Conservation (phyloP, 37 sponge, comb jelly and placozoan genomes). For the Petrosia ficiformis region DNA sequence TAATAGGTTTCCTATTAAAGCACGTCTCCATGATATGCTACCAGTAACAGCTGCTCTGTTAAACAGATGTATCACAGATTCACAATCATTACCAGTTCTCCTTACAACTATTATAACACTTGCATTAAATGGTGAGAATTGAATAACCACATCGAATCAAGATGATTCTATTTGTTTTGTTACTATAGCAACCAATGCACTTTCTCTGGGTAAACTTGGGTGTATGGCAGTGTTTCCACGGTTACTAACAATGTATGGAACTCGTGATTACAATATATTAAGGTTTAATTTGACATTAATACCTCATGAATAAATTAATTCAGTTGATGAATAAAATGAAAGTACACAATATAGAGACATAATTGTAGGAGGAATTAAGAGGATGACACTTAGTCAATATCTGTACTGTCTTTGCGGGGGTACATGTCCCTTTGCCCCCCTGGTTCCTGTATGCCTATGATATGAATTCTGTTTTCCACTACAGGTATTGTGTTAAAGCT, state of each 20-base stretch:
- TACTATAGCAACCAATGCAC: conserved; percentile 22
- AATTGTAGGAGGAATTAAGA: too few species aligned
- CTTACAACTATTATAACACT: conserved; percentile 16
- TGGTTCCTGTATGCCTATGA: neutral
- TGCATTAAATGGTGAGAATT: conserved; percentile 38
- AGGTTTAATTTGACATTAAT: too few species aligned
- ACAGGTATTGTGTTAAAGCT: conserved; percentile 30
- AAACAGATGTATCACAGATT: conserved; percentile 15
- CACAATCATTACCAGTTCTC: neutral
- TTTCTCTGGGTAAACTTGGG: conserved; percentile 21
- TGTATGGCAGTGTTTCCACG: conserved; percentile 8
- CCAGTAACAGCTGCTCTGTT: conserved; percentile 28
- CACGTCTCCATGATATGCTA: conserved; percentile 50
- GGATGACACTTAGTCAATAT: too few species aligned
- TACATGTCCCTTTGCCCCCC: too few species aligned
- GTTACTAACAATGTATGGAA: conserved; percentile 1
- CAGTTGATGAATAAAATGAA: too few species aligned
- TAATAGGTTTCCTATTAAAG: conserved; percentile 70
- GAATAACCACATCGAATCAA: too few species aligned
- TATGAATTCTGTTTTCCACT: neutral
- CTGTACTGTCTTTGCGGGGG: too few species aligned
- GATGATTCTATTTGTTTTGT: too few species aligned
- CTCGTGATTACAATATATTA: conserved; percentile 8
- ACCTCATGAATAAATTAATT: too few species aligned
- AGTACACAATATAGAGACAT: too few species aligned